These are phyloP conservation scores for Ursus arctos DNA, from an alignment of 2,113 vertebrate species.

Conservation along the genomic window DNA sequence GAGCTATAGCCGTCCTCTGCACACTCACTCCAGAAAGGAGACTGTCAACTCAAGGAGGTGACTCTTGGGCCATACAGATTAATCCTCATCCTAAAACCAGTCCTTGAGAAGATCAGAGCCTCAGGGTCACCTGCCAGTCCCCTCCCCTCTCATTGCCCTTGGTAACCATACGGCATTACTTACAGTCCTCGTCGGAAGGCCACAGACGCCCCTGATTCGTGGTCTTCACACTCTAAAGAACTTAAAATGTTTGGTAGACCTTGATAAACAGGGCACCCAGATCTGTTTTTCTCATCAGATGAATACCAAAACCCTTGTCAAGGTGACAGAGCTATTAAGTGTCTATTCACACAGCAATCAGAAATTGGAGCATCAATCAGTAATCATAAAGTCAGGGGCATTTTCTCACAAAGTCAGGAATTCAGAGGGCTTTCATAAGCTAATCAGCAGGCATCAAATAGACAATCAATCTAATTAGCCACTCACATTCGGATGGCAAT, in stretches of 20 bases:
- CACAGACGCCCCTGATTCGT: not conserved
- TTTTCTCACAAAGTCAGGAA: conserved; percentile 88
- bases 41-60: not conserved
- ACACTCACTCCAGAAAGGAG: not conserved
- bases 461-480: conserved; percentile 91
- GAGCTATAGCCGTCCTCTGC: not conserved
- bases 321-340: conserved; percentile 87
- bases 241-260: conserved; percentile 67
- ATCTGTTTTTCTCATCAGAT: conserved; percentile 81
- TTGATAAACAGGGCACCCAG: conserved; percentile 63
- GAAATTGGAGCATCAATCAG: conserved; percentile 89
- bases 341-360: conserved; percentile 89
- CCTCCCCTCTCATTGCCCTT: not conserved
- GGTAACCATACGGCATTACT: not conserved
- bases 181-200: conserved; percentile 48
- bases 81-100: not conserved
- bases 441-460: conserved; percentile 90
- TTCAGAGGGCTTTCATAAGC: conserved; percentile 89
- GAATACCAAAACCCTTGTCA: conserved; percentile 85
- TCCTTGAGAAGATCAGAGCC: not conserved
- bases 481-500: conserved; percentile 87
- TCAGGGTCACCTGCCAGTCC: not conserved
- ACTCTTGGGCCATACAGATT: not conserved
- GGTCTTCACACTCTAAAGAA: conserved; percentile 51
- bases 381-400: conserved; percentile 88